Conservation (phyloP, 2,888 invertebrate genomes). For the Glaucopsyche alexis region DNA sequence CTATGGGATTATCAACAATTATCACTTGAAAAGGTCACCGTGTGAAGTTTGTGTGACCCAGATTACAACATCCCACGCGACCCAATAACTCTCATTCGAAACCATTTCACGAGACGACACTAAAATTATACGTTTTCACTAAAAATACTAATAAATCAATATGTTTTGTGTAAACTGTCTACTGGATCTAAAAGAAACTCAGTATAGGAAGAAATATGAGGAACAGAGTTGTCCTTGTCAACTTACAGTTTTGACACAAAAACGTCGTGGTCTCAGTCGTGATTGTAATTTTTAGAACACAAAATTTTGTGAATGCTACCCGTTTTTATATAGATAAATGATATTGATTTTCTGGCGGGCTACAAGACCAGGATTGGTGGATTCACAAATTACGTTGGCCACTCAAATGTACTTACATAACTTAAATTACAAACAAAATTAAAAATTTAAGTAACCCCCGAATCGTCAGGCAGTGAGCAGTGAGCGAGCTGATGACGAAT, state of each 20-base stretch:
- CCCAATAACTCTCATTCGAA: conserved; percentile 14
- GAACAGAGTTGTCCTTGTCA: not conserved
- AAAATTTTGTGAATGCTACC: too few species aligned
- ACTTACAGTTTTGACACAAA: not conserved
- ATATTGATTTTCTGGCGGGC: too few species aligned
- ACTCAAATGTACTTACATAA: too few species aligned
- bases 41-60: conserved; percentile 21
- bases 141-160: not conserved
- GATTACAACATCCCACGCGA: conserved; percentile 27
- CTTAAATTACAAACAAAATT: too few species aligned
- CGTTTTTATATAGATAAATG: too few species aligned
- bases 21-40: conserved; percentile 8
- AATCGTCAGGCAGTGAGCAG: too few species aligned
- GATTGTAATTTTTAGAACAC: too few species aligned
- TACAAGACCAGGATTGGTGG: too few species aligned
- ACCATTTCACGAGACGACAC: conserved; percentile 7
- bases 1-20: conserved; percentile 1
- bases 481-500: too few species aligned
- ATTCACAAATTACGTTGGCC: too few species aligned
- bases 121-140: conserved; percentile 4
- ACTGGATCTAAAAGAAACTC: not conserved
- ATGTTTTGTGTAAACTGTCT: not conserved
- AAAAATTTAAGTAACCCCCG: too few species aligned
- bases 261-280: too few species aligned
- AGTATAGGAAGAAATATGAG: not conserved